phyloP scores from a whole-genome alignment of 2,113 vertebrate species.

The Anthoscopus minutus region DNA sequence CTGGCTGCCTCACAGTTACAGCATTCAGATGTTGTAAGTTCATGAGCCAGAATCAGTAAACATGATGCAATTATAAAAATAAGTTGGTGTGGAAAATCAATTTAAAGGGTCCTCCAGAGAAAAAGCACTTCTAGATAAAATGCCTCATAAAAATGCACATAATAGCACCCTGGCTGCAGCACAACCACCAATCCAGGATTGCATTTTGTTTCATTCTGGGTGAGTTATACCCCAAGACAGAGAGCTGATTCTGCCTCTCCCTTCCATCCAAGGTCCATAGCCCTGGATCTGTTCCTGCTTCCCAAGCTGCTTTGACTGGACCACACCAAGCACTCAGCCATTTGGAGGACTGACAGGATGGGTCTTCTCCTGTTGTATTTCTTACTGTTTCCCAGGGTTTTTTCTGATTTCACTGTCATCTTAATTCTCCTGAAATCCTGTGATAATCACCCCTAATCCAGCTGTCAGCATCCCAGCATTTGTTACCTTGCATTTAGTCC shows the following conservation, averaged over 20 bases:
- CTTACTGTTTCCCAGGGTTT: not conserved
- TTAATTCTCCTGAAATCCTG: slow-evolving; percentile 14
- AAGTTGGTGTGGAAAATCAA: slow-evolving; percentile 40
- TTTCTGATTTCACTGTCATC: not conserved
- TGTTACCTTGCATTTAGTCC: not conserved
- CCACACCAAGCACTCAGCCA: not conserved
- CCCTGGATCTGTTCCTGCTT: not conserved
- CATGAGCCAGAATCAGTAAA: slow-evolving; percentile 42
- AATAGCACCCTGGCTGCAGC: not conserved
- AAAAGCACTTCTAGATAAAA: slow-evolving; percentile 52
- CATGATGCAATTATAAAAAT: slow-evolving; percentile 49
- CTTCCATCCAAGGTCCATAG: not conserved
- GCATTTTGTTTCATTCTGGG: not conserved
- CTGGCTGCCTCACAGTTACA: not conserved
- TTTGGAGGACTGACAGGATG: not conserved
- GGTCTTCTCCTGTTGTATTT: not conserved
- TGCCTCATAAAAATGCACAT: slow-evolving; percentile 33
- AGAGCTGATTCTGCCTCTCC: not conserved
- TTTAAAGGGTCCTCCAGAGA: slow-evolving; percentile 25
- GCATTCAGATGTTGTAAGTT: slow-evolving; percentile 19
- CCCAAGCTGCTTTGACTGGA: not conserved
- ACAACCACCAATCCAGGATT: not conserved
- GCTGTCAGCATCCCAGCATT: not conserved
- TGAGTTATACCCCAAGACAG: not conserved
- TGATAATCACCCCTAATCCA: slow-evolving; percentile 17